Evolutionary conservation across 2,113 vertebrate genomes (phyloP).

Genomic region (Anolis carolinensis): DNA sequence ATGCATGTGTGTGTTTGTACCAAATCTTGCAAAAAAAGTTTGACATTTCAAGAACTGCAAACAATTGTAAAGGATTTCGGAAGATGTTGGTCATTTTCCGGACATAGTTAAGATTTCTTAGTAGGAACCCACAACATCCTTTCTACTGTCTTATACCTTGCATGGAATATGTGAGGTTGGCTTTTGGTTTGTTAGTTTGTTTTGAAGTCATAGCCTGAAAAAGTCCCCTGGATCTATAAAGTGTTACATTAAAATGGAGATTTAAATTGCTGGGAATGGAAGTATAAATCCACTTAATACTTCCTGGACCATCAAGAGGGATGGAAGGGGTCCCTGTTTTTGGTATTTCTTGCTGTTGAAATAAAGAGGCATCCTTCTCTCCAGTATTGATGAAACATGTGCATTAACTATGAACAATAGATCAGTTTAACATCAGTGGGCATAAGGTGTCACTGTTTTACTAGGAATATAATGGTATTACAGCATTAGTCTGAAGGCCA

Average conservation of each 20-base stretch:
- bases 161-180: too few relatives aligned
- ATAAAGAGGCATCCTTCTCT: neutral
- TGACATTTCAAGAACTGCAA: constrained; percentile 8
- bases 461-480: constrained; percentile 23
- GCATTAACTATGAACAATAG: constrained; percentile 18
- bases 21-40: neutral
- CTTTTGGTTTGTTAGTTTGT: too few relatives aligned
- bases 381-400: neutral
- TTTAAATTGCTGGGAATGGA: neutral
- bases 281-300: neutral
- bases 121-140: too few relatives aligned
- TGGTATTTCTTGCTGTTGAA: neutral
- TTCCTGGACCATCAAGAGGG: neutral
- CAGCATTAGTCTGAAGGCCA: neutral
- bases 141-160: too few relatives aligned
- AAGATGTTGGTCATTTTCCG: too few relatives aligned
- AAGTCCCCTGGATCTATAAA: too few relatives aligned
- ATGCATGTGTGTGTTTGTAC: neutral
- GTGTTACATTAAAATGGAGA: neutral
- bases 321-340: neutral
- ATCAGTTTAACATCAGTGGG: constrained; percentile 31
- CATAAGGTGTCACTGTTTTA: constrained; percentile 40
- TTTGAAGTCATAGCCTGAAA: neutral
- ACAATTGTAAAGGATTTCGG: neutral
- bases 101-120: too few relatives aligned